These are phyloP conservation scores for Polypterus senegalus DNA, from an alignment of 2,113 vertebrate species.

Conservation along the genomic window DNA sequence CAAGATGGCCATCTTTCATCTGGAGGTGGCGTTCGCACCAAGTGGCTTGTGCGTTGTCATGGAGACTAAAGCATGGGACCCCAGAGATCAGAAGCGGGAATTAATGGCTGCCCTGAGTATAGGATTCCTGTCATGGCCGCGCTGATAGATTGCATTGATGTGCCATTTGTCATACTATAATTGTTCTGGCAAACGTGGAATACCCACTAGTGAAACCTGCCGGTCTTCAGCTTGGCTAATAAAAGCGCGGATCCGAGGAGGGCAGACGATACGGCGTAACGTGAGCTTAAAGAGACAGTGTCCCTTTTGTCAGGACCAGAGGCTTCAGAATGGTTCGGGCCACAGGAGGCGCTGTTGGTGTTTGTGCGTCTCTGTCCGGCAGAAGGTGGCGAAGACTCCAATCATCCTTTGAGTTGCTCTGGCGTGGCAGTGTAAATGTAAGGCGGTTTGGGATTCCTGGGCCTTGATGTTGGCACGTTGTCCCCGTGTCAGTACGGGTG, in stretches of 20 bases:
- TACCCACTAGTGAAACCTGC: conserved; percentile 97
- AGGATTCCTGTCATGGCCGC: conserved; percentile 93
- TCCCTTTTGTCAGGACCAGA: conserved; percentile 38
- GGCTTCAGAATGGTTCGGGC: too few relatives aligned
- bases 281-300: conserved; percentile 76
- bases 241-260: conserved; percentile 79
- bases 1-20: conserved; percentile 56
- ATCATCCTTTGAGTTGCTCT: too few relatives aligned
- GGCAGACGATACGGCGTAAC: conserved; percentile 77
- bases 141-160: conserved; percentile 97
- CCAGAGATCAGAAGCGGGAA: conserved; percentile 77
- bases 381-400: too few relatives aligned
- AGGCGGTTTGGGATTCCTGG: too few relatives aligned
- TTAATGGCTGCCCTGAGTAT: conserved; percentile 88
- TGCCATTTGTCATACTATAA: conserved; percentile 99
- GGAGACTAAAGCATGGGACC: conserved; percentile 84
- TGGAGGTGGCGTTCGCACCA: conserved; percentile 53
- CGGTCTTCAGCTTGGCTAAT: conserved; percentile 81
- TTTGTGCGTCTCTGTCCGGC: too few relatives aligned
- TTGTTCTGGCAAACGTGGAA: conserved; percentile 98
- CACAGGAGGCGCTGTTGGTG: too few relatives aligned
- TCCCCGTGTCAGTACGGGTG: too few relatives aligned
- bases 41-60: conserved; percentile 83
- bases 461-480: too few relatives aligned
- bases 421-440: too few relatives aligned